These are phyloP conservation scores for Emydura subglobosa DNA, from an alignment of 2,113 vertebrate species.

Conservation along the genomic window DNA sequence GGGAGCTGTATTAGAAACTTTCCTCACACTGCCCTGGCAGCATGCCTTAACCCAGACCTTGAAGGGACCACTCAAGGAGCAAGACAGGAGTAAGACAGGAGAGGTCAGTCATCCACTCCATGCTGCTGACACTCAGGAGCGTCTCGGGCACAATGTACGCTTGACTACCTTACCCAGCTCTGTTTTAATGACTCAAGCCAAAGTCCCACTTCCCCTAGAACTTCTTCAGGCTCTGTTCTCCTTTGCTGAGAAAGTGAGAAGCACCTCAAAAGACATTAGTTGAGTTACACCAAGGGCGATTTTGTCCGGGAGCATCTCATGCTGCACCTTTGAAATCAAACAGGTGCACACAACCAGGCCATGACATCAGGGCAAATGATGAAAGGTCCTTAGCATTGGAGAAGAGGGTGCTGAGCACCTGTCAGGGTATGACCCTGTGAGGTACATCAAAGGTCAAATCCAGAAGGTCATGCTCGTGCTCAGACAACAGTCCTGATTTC, in stretches of 20 bases:
- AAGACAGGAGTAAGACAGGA: accelerated
- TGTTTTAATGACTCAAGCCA: neutral
- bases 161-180: neutral
- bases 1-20: accelerated
- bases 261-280: neutral
- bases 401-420: neutral
- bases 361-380: neutral
- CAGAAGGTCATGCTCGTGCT: neutral
- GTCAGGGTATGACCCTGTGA: neutral
- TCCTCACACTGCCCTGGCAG: neutral
- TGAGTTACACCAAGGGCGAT: neutral
- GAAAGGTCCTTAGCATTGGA: neutral
- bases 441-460: neutral
- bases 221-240: neutral
- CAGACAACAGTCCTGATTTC: accelerated
- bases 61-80: neutral
- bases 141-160: neutral
- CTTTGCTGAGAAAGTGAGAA: neutral
- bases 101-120: neutral
- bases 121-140: neutral
- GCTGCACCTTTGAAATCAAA: neutral
- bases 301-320: neutral
- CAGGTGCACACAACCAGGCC: neutral
- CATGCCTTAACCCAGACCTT: neutral
- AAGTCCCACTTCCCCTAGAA: neutral